Base-by-base conservation (phyloP, 1,140 invertebrate genomes). In the Megalonaias nervosa region DNA sequence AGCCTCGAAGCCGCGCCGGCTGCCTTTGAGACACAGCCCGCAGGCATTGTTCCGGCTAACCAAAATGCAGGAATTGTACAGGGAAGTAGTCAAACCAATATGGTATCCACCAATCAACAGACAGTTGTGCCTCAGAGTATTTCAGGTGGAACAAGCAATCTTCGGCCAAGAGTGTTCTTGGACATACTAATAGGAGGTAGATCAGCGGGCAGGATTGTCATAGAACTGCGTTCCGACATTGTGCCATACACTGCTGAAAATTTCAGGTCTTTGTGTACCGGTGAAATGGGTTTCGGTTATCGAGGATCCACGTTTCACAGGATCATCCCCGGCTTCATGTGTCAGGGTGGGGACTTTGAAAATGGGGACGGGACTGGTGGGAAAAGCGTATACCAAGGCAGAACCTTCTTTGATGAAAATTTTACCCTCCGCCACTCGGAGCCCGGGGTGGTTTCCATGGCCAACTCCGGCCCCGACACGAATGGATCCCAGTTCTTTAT, bases 371-470 rank as follows among this genome's bases (percentile, higher is more conserved):
- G 87, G 17, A 86, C 82, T 68, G 83, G 83, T n/a, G 97, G 97
- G 72, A 97, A 97, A 92, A 98, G 97, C 80, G 98, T 98, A 90
- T 98, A 97, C 85, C 38, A 48, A 48, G 98, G 98, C 26, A 93
- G 93, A 82, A 98, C 97, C 91, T 99, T 99, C 90, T 94, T 94
- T 58, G 98, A 99, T 91, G 98, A 99, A 91, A 99, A 99, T 93
- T 99, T 99, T 92, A 91, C 92, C 58, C 92, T 98, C 90, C 97
- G 96, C 92, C 98, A 99, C 92, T 97, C 95, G 77, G 96, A 95
- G 77, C 94, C 96, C 79, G 97, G 75, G 82, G 87, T 83, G 83
- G n/a, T 89, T 17, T 87, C 86, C 77, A 89, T 89, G 87, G 88
- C 88, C 58, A 89, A 88, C 80, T 71, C 67, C 84, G 85, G 85